These are phyloP conservation scores for Trisateles emortualis DNA, from an alignment of 2,888 invertebrate genomes.

Conservation along the genomic window DNA sequence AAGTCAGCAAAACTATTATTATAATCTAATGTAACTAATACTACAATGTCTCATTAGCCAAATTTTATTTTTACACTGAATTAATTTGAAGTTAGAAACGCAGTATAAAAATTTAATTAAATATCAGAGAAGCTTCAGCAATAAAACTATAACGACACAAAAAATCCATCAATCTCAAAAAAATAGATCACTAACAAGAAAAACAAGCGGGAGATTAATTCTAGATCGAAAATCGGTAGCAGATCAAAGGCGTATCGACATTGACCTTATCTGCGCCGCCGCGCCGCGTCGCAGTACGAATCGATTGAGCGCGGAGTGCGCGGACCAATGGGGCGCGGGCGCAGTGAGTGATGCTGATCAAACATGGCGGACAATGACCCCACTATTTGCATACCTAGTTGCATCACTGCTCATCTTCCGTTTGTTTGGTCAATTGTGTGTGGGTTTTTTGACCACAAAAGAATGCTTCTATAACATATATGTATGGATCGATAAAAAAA, in stretches of 20 bases:
- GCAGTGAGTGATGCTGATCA: slow-evolving; percentile 70
- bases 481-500: not conserved
- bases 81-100: too few relatives aligned
- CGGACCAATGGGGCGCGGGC: slow-evolving; percentile 68
- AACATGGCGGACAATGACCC: slow-evolving; percentile 77
- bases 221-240: slow-evolving; percentile 70
- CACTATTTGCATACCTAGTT: slow-evolving; percentile 81
- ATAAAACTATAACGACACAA: not conserved
- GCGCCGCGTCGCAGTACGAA: slow-evolving; percentile 77
- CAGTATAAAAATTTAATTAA: not conserved
- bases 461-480: not conserved
- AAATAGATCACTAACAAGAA: slow-evolving; percentile 15
- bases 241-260: slow-evolving; percentile 79
- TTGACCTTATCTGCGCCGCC: slow-evolving; percentile 79
- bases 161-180: slow-evolving; percentile 16
- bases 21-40: not conserved
- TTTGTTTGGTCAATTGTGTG: slow-evolving; percentile 62
- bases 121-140: not conserved
- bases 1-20: not conserved
- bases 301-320: slow-evolving; percentile 67
- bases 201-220: slow-evolving; percentile 39
- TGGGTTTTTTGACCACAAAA: slow-evolving; percentile 24
- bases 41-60: too few relatives aligned
- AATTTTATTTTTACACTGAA: too few relatives aligned
- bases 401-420: slow-evolving; percentile 71